A percentile compares a stretch with the other conserved stretches of the same genome.
phyloP scores from a whole-genome alignment of 64 coral and sea anemone species.

The Montipora capricornis region DNA sequence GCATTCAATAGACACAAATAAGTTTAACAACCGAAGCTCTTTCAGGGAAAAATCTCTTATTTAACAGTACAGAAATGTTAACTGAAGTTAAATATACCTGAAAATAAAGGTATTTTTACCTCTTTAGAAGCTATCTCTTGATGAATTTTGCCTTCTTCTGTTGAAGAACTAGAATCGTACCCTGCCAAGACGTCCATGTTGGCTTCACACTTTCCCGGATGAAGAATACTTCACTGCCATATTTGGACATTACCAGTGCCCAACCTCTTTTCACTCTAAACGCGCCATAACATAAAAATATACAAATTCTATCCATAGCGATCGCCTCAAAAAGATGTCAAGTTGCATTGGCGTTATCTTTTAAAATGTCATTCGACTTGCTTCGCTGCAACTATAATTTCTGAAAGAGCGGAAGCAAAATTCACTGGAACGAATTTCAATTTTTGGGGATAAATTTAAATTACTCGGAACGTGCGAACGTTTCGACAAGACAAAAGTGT shows the following conservation, averaged over 20 bases:
- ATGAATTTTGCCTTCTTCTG: constrained; percentile 55
- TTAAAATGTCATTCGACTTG: background rate
- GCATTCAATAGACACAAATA: background rate
- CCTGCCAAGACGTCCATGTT: constrained; percentile 53
- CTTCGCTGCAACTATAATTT: background rate
- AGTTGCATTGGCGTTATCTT: background rate
- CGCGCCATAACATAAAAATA: constrained; percentile 27
- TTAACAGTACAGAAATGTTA: background rate
- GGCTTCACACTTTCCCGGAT: constrained; percentile 6
- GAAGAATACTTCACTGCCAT: background rate
- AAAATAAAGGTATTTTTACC: constrained; percentile 7
- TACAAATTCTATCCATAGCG: too few relatives aligned
- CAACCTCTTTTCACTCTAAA: background rate
- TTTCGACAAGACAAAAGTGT: background rate
- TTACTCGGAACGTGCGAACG: background rate
- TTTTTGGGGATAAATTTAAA: background rate
- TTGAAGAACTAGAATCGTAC: constrained; percentile 61
- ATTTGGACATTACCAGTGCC: background rate
- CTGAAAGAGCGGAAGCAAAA: background rate
- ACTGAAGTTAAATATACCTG: background rate
- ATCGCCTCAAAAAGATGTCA: background rate
- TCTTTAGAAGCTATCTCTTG: background rate
- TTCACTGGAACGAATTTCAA: background rate
- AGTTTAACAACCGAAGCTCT: background rate
- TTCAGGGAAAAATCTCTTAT: background rate